Evolutionary conservation across 2,888 invertebrate species (phyloP).

Genomic region (Eurois occulta): DNA sequence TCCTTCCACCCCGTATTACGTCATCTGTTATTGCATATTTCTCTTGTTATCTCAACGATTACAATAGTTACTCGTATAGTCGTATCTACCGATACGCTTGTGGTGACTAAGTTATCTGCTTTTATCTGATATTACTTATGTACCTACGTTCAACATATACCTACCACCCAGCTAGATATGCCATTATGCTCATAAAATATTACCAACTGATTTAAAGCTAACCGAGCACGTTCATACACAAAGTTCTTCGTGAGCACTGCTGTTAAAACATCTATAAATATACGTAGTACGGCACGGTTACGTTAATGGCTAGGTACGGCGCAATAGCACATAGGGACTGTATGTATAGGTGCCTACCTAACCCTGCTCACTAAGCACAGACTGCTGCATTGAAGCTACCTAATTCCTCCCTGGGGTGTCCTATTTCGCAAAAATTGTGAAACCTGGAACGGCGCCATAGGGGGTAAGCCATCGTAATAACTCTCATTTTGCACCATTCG

Average conservation of each 20-base stretch:
- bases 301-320: constrained; percentile 51
- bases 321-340: constrained; percentile 52
- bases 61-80: constrained; percentile 21
- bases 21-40: constrained; percentile 61
- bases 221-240: constrained; percentile 37
- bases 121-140: constrained; percentile 18
- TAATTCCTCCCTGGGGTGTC: constrained; percentile 71
- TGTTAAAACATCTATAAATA: constrained; percentile 54
- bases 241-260: constrained; percentile 50
- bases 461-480: constrained; percentile 70
- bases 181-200: constrained; percentile 56
- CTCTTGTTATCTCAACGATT: constrained; percentile 38
- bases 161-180: neutral
- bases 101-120: constrained; percentile 32
- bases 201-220: constrained; percentile 47
- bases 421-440: constrained; percentile 72
- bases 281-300: constrained; percentile 19
- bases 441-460: constrained; percentile 74
- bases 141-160: constrained; percentile 4
- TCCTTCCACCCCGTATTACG: constrained; percentile 59
- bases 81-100: constrained; percentile 28
- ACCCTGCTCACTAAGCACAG: constrained; percentile 56
- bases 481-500: constrained; percentile 71
- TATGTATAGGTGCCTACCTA: constrained; percentile 35
- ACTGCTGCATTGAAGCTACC: constrained; percentile 59